phyloP scores from a whole-genome alignment of 2,113 vertebrate genomes.

The Ochotona curzoniae region DNA sequence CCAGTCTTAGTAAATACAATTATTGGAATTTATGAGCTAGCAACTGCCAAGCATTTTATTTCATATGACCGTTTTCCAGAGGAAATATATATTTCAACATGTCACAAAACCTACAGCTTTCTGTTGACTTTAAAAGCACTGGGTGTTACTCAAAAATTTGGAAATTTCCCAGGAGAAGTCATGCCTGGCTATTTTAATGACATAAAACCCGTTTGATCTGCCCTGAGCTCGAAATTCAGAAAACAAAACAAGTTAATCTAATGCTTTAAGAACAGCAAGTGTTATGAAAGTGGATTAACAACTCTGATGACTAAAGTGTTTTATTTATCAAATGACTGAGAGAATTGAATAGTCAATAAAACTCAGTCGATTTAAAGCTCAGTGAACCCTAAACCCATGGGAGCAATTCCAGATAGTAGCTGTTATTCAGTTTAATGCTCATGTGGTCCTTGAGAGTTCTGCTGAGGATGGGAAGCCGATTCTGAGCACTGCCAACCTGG shows the following conservation, averaged over 20 bases:
- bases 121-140: constrained; percentile 31
- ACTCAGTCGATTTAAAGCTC: constrained; percentile 49
- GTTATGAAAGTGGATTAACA: constrained; percentile 64
- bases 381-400: constrained; percentile 27
- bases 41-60: neutral
- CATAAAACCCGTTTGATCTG: constrained; percentile 48
- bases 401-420: constrained; percentile 22
- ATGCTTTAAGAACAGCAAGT: constrained; percentile 52
- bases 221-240: constrained; percentile 47
- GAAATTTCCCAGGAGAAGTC: constrained; percentile 8
- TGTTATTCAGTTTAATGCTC: constrained; percentile 41
- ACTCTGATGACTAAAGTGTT: constrained; percentile 47
- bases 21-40: neutral
- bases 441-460: constrained; percentile 4
- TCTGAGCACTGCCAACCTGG: neutral
- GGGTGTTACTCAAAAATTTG: constrained; percentile 25
- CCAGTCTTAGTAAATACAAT: neutral
- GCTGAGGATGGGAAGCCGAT: neutral
- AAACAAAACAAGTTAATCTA: constrained; percentile 51
- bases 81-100: neutral
- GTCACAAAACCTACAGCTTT: neutral
- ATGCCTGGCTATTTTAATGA: constrained; percentile 40
- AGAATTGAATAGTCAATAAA: constrained; percentile 58
- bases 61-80: neutral
- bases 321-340: constrained; percentile 52